Base-by-base conservation (phyloP, 2,113 vertebrate genomes). In the Rhea americana region DNA sequence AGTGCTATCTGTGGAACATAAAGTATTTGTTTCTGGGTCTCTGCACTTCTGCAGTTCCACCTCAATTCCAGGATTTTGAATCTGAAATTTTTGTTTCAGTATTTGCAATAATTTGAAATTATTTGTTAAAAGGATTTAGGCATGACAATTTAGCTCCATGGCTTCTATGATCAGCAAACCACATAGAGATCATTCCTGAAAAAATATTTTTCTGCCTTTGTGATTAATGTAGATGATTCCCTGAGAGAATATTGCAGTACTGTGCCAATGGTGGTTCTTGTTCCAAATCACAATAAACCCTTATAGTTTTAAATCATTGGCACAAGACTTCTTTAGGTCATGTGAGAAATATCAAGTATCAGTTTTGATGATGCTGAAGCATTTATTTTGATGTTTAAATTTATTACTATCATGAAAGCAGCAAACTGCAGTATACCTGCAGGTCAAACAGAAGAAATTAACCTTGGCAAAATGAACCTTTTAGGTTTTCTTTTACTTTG, bases 371-470 rank as follows among this genome's bases (percentile, higher is more conserved):
- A 91, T 62, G 48, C 89, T 91, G 45, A 37, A 90, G 35, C 66
- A 20, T 91, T 94, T 82, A 39, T 90, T 96, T 90, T 91, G 70
- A 84, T 88, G 56, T 90, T 90, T 93, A 67, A 70, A 95, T 94
- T 93, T 93, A 92, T 88, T 94, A 68, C 50, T 89, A 84, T 45
- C 55, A 41, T 41, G 58, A 94, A 91, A 89, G 76, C 28, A 86
- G 48, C 72, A 88, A 93, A 79, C 70, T 93, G n/a, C 70, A 81
- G 45, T 62, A 78, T 75, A 93, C 53, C 91, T 89, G 51, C 70
- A 73, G 80, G 80, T 93, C 76, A 94, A 86, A 93, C 90, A 28
- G 14, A 87, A 83, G 62, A 93, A 61, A 75, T 79, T 53, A 79
- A 86, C 30, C 18, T 50, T 17, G 32, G 10, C 83, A 53, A 85